phyloP scores from a whole-genome alignment of 2,797 vertebrate species.

The Artibeus lituratus region DNA sequence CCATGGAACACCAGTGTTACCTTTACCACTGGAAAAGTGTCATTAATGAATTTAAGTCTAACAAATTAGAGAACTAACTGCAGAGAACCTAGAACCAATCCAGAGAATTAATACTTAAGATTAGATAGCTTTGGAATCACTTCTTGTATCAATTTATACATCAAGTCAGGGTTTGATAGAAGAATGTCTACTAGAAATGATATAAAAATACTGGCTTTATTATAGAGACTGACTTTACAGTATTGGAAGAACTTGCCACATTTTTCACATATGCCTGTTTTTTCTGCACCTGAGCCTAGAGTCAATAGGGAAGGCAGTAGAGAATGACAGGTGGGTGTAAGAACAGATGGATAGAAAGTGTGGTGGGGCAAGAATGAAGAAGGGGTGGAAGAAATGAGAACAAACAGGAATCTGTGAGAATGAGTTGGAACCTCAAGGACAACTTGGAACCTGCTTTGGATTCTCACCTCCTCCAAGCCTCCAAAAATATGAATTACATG shows the following conservation, averaged over 20 bases:
- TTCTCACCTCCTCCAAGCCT: background rate
- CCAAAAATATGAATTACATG: background rate
- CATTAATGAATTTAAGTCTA: background rate
- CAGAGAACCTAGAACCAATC: background rate
- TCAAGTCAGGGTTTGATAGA: background rate
- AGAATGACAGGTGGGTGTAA: background rate
- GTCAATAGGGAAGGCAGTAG: background rate
- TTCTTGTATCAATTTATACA: background rate
- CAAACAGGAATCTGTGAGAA: background rate
- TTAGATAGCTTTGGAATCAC: background rate
- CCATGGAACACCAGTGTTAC: background rate
- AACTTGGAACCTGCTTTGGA: background rate
- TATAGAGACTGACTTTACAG: background rate
- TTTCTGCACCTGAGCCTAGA: background rate
- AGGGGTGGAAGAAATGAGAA: background rate
- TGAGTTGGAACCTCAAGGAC: background rate
- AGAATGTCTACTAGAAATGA: background rate
- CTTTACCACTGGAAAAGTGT: background rate
- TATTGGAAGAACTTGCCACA: background rate
- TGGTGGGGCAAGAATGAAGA: background rate
- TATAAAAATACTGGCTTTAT: background rate
- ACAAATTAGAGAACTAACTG: background rate
- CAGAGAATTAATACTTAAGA: background rate
- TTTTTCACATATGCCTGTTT: background rate
- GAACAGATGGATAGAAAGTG: background rate